phyloP scores from a whole-genome alignment of 2,113 vertebrate genomes.

The Sorex araneus region DNA sequence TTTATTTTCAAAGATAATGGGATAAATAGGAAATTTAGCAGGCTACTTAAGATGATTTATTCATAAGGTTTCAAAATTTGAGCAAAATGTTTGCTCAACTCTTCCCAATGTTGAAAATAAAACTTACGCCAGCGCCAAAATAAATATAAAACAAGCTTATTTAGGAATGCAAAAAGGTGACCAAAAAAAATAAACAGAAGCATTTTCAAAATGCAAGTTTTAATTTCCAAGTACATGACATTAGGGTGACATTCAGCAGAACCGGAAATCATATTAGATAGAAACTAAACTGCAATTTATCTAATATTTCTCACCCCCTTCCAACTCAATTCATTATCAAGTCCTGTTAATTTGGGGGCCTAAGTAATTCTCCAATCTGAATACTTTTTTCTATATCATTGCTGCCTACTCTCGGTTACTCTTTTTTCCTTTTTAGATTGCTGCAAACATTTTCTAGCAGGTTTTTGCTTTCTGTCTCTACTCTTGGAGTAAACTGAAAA shows the following conservation, averaged over 20 bases:
- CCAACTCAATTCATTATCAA: not conserved
- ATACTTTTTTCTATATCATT: constrained; percentile 15
- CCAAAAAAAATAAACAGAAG: constrained; percentile 56
- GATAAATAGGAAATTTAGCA: constrained; percentile 82
- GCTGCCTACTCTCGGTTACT: not conserved
- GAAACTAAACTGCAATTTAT: not conserved
- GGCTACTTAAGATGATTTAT: constrained; percentile 80
- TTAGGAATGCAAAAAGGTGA: constrained; percentile 52
- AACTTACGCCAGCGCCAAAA: constrained; percentile 72
- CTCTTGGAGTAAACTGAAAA: not conserved
- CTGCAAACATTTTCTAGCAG: not conserved
- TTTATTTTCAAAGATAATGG: constrained; percentile 76
- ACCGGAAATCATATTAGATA: not conserved
- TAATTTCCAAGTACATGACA: constrained; percentile 16
- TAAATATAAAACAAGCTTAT: constrained; percentile 72
- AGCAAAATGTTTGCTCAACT: constrained; percentile 78
- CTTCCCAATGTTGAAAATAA: constrained; percentile 69
- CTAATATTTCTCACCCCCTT: not conserved
- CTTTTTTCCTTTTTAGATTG: constrained; percentile 11
- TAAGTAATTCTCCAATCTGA: constrained; percentile 12
- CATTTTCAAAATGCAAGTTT: constrained; percentile 59
- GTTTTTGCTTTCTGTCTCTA: constrained; percentile 39
- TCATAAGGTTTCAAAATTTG: constrained; percentile 74
- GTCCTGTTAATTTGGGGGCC: not conserved
- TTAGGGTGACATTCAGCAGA: constrained; percentile 63